Conservation (phyloP, 2,113 vertebrate species). For the Trematocara marginatum region DNA sequence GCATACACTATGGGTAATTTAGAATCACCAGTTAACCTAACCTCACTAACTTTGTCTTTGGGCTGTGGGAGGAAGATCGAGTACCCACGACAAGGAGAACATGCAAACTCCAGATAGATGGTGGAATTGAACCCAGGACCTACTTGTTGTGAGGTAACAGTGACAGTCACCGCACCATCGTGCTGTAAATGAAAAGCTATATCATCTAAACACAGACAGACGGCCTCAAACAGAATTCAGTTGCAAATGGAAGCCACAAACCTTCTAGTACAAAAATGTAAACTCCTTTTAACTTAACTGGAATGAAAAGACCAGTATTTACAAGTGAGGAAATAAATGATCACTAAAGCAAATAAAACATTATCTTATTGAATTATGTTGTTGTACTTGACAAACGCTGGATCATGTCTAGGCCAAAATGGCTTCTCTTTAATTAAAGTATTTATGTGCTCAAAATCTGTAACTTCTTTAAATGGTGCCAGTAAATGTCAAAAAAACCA, state of each 20-base stretch:
- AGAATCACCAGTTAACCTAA: neutral
- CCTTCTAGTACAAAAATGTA: neutral
- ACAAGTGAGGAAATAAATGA: neutral
- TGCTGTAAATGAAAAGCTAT: neutral
- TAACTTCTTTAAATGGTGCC: neutral
- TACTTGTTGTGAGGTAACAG: neutral
- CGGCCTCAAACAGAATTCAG: neutral
- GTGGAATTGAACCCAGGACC: neutral
- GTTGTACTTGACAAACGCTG: neutral
- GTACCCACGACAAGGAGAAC: neutral
- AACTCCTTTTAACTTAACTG: neutral
- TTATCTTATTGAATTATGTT: neutral
- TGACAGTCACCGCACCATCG: neutral
- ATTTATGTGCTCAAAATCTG: neutral
- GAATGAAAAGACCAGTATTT: neutral
- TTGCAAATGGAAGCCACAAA: neutral
- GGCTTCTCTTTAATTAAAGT: neutral
- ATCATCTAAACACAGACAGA: neutral
- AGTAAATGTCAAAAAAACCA: neutral
- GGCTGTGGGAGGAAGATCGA: neutral
- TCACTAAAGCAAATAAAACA: neutral
- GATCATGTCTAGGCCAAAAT: neutral
- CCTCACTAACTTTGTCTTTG: neutral
- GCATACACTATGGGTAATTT: neutral
- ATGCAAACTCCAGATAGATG: neutral